phyloP scores from a whole-genome alignment of 2,888 invertebrate genomes.

The Perdita meconis region DNA sequence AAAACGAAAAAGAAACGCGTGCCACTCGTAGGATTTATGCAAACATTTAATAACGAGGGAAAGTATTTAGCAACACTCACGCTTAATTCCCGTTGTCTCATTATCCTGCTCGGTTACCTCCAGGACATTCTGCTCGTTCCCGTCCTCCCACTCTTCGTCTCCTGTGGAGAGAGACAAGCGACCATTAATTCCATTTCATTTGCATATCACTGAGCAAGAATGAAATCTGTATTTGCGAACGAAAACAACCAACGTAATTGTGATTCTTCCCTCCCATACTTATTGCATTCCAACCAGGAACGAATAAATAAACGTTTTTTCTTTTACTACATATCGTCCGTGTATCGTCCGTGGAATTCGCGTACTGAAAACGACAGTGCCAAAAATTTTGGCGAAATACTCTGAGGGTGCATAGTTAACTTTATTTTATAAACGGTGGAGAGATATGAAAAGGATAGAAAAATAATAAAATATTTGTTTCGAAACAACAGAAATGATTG shows the following conservation, averaged over 20 bases:
- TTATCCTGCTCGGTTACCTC: slow-evolving; percentile 77
- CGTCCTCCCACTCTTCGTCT: slow-evolving; percentile 81
- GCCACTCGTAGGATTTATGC: slow-evolving; percentile 3
- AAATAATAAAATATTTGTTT: too few relatives aligned
- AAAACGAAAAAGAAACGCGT: neutral
- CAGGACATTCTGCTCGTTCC: slow-evolving; percentile 74
- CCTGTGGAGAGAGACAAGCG: slow-evolving; percentile 73
- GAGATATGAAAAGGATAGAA: too few relatives aligned
- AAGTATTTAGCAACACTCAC: slow-evolving; percentile 71
- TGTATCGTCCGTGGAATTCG: too few relatives aligned
- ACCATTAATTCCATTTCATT: slow-evolving; percentile 69
- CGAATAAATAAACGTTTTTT: slow-evolving; percentile 30
- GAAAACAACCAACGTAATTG: slow-evolving; percentile 39
- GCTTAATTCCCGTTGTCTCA: slow-evolving; percentile 75
- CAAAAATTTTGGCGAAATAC: too few relatives aligned
- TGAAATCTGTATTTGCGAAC: slow-evolving; percentile 61
- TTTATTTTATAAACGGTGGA: too few relatives aligned
- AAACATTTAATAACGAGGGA: slow-evolving; percentile 37
- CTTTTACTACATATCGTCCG: too few relatives aligned
- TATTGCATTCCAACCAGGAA: slow-evolving; percentile 19
- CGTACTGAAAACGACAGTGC: too few relatives aligned
- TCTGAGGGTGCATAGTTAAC: too few relatives aligned
- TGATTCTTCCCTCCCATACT: slow-evolving; percentile 18
- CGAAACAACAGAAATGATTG: too few relatives aligned
- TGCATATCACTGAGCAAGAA: slow-evolving; percentile 67